Conservation (phyloP, 2,888 invertebrate species). For the Drosophila siamana region DNA sequence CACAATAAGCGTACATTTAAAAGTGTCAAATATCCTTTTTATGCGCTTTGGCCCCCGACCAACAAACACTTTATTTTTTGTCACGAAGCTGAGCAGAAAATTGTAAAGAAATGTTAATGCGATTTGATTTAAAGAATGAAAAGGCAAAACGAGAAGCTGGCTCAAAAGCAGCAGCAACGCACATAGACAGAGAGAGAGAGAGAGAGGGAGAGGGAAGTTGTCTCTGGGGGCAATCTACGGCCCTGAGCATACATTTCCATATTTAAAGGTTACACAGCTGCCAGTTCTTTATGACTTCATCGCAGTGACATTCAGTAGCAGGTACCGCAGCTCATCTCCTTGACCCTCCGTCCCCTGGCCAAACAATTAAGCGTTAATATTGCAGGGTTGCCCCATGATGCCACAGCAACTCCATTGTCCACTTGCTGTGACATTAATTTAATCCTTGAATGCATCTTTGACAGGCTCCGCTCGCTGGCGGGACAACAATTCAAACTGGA, state of each 20-base stretch:
- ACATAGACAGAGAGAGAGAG: too few species aligned
- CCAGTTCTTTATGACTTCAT: slow-evolving; percentile 73
- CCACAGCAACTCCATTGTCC: slow-evolving; percentile 60
- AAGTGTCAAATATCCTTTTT: slow-evolving; percentile 82
- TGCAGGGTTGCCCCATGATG: slow-evolving; percentile 24
- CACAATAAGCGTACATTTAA: slow-evolving; percentile 81
- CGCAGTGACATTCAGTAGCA: slow-evolving; percentile 31
- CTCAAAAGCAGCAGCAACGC: too few species aligned
- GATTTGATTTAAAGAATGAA: slow-evolving; percentile 80
- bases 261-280: slow-evolving; percentile 67
- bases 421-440: slow-evolving; percentile 80
- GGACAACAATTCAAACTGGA: slow-evolving; percentile 40
- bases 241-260: slow-evolving; percentile 73
- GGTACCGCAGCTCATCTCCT: slow-evolving; percentile 22
- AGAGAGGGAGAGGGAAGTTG: neutral
- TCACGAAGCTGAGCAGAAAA: slow-evolving; percentile 75
- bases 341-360: slow-evolving; percentile 18
- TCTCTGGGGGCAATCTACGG: slow-evolving; percentile 59
- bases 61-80: slow-evolving; percentile 76
- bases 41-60: slow-evolving; percentile 72
- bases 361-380: slow-evolving; percentile 79
- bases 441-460: slow-evolving; percentile 82
- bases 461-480: slow-evolving; percentile 57
- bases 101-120: slow-evolving; percentile 81
- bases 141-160: slow-evolving; percentile 51